Evolutionary conservation across 2,797 vertebrate species (phyloP), one percentile per base, ranked within the genome.

Genomic region (Manis crassicaudata): DNA sequence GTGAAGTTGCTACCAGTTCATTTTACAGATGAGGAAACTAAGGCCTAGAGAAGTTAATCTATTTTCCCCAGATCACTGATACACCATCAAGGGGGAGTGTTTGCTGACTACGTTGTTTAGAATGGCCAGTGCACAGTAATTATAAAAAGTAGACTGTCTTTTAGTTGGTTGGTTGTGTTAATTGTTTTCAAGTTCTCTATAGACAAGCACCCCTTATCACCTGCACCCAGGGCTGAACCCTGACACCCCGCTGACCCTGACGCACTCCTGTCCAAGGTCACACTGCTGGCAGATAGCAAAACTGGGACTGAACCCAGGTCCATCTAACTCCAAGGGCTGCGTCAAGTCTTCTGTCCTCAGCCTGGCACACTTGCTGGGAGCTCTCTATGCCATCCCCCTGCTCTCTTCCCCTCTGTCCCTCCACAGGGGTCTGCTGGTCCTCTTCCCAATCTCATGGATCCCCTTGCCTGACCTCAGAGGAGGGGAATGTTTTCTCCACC

Each of bases 21-120:
- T 14, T n/a, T 46, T 84, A 75, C 56, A 29, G 2, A 11, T 23
- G 35, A 88, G 46, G 40, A 94, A 85, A 46, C 35, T 20, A 67
- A 85, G 63, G 54, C 56, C 92, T n/a, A 72, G 27, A 58, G 40
- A 94, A 37, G 29, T 63, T 62, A 52, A n/a, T 12, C 9, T 50
- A 14, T 9, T 21, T 54, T 27, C 81, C 65, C 54, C 43, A 27
- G 25, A 35, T 70, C 60, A 35, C 5, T 43, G 11, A 14, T 52
- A 29, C 8, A 10, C 27, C 13, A 7, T 0, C 4, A 18, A 29
- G 5, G 2, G 27, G 12, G 20, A 10, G 18, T 9, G 23, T 88
- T 81, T 63, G 63, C 16, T 35, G 21, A 40, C 67, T 27, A 18
- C 29, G 9, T 29, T 82, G 35, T 40, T 79, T 56, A 32, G 21